Percentiles rank a stretch among this genome's conserved stretches.
These are phyloP conservation scores for Andrena trimmerana DNA, from an alignment of 2,888 invertebrate genomes.

Conservation along the genomic window DNA sequence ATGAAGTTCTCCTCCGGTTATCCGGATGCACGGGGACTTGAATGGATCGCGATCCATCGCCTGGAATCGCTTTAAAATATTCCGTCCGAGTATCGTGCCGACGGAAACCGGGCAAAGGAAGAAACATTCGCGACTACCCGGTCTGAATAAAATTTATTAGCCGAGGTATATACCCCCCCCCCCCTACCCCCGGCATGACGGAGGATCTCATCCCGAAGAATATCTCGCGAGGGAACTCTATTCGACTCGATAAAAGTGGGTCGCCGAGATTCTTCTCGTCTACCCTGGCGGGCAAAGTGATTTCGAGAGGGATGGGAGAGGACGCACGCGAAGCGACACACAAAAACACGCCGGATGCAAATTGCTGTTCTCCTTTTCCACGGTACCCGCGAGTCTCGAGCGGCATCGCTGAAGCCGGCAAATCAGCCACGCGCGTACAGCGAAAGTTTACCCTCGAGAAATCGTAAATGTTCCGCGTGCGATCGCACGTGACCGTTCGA, in stretches of 20 bases:
- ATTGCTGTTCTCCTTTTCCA: slow-evolving; percentile 50
- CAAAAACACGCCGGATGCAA: slow-evolving; percentile 61
- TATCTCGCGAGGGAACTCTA: slow-evolving; percentile 7
- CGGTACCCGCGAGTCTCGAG: slow-evolving; percentile 13
- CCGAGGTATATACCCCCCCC: neutral
- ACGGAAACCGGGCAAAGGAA: slow-evolving; percentile 9
- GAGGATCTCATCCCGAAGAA: slow-evolving; percentile 12
- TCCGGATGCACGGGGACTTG: slow-evolving; percentile 3
- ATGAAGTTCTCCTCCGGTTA: neutral
- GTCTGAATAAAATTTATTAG: slow-evolving; percentile 48
- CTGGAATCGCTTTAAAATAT: slow-evolving; percentile 14
- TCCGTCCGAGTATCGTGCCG: slow-evolving; percentile 1
- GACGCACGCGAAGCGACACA: slow-evolving; percentile 9
- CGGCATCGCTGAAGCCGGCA: slow-evolving; percentile 35
- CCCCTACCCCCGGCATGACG: neutral
- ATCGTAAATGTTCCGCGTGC: slow-evolving; percentile 16
- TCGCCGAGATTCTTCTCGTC: slow-evolving; percentile 30
- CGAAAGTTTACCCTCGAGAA: slow-evolving; percentile 9
- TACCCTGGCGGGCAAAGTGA: slow-evolving; percentile 39
- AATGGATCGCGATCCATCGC: slow-evolving; percentile 10
- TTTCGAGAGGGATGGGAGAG: slow-evolving; percentile 14
- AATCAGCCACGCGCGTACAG: slow-evolving; percentile 2
- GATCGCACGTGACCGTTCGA: slow-evolving; percentile 10
- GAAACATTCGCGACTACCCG: slow-evolving; percentile 30
- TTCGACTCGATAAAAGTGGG: slow-evolving; percentile 48